phyloP scores from a whole-genome alignment of 2,797 vertebrate species.

The Decapterus maruadsi region DNA sequence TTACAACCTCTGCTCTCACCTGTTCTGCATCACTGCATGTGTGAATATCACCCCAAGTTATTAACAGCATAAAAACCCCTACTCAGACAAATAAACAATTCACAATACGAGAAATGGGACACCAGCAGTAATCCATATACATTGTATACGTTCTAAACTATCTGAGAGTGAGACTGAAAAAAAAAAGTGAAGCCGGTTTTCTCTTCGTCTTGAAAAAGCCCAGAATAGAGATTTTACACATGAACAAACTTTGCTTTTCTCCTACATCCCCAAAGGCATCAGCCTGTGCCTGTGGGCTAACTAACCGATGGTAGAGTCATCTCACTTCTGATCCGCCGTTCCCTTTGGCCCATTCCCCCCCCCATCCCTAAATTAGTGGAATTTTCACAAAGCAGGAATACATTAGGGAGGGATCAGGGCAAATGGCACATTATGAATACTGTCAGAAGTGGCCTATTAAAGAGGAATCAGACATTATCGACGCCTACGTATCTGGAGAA shows the following conservation, averaged over 20 bases:
- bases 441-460: constrained; percentile 84
- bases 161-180: not conserved
- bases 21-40: constrained; percentile 24
- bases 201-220: constrained; percentile 18
- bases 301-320: constrained; percentile 60
- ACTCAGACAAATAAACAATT: constrained; percentile 6
- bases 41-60: constrained; percentile 15
- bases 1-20: constrained; percentile 11
- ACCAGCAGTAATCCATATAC: not conserved
- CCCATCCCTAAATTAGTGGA: constrained; percentile 70
- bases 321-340: constrained; percentile 31
- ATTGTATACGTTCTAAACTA: constrained; percentile 5
- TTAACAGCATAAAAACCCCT: constrained; percentile 9
- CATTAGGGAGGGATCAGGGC: constrained; percentile 77
- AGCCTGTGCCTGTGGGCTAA: constrained; percentile 53
- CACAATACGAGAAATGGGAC: not conserved
- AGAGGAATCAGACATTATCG: constrained; percentile 81
- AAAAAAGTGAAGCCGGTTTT: constrained; percentile 44
- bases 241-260: constrained; percentile 63
- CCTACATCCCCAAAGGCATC: constrained; percentile 45
- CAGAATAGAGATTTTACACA: constrained; percentile 68
- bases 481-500: constrained; percentile 80
- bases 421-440: constrained; percentile 84
- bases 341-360: constrained; percentile 61
- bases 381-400: constrained; percentile 75